Conservation (phyloP, 1,140 invertebrate species). For the Limonius californicus region DNA sequence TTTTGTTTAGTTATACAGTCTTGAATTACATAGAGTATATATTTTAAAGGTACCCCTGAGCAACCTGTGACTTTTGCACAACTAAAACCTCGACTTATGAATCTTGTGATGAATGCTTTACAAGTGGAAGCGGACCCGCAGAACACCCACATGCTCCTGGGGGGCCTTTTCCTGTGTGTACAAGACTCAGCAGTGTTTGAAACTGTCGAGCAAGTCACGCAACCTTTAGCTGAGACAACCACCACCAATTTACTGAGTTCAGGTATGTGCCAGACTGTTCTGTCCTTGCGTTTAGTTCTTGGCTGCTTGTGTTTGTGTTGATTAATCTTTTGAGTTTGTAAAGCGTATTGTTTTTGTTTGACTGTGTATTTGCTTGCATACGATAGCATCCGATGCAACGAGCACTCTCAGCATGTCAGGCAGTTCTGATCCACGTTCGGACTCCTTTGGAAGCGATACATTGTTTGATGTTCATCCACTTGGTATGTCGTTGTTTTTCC, state of each 20-base stretch:
- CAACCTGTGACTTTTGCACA: constrained; percentile 68
- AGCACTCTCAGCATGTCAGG: constrained; percentile 38
- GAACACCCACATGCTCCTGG: constrained; percentile 88
- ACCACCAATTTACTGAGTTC: constrained; percentile 67
- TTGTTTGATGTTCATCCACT: constrained; percentile 33
- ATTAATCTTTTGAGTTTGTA: not conserved
- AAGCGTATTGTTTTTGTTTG: constrained; percentile 1
- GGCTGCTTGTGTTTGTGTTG: not conserved
- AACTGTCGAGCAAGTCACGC: constrained; percentile 62
- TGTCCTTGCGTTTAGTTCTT: not conserved
- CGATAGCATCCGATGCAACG: constrained; percentile 45
- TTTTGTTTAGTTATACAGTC: no score
- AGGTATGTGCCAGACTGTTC: constrained; percentile 51
- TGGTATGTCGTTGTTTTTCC: constrained; percentile 33
- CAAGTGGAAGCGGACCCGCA: constrained; percentile 81
- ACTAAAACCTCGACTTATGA: constrained; percentile 77
- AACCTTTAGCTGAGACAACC: constrained; percentile 53
- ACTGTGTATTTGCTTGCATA: constrained; percentile 3
- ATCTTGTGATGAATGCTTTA: constrained; percentile 80
- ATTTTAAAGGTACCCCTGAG: constrained; percentile 28
- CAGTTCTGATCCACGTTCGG: constrained; percentile 11
- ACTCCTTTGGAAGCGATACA: constrained; percentile 30
- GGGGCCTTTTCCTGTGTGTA: constrained; percentile 72
- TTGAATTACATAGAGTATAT: no score
- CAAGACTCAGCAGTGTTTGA: constrained; percentile 79